A percentile compares a stretch with the other conserved stretches of the same genome.
Evolutionary conservation across 2,797 vertebrate genomes (phyloP).

Genomic region (Spondyliosoma cantharus): DNA sequence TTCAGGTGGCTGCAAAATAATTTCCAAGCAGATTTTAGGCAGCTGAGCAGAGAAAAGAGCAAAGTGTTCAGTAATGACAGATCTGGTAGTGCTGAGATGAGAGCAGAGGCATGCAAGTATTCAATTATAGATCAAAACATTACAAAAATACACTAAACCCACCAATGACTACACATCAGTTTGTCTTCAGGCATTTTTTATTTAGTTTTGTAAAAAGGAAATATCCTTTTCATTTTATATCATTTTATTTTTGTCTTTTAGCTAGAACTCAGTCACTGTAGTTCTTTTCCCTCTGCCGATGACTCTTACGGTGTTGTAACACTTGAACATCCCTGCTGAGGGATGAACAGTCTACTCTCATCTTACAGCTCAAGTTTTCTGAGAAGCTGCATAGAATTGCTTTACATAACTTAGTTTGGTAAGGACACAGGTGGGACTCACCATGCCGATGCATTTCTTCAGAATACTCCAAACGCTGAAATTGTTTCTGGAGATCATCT

Average conservation of each 20-base stretch:
- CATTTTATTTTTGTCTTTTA: no score
- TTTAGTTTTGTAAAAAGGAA: no score
- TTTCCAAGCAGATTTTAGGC: conserved; percentile 14
- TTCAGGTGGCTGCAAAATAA: not conserved
- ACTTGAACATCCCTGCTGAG: no score
- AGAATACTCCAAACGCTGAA: conserved; percentile 97
- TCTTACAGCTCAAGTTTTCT: not conserved
- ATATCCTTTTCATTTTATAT: no score
- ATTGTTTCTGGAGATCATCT: conserved; percentile 94
- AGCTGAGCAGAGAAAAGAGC: not conserved
- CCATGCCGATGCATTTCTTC: conserved; percentile 98
- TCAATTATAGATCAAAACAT: not conserved
- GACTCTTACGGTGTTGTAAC: no score
- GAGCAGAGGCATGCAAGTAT: not conserved
- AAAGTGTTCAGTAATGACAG: conserved; percentile 12
- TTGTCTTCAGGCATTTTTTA: not conserved
- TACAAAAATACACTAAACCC: not conserved
- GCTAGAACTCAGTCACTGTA: no score
- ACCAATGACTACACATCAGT: not conserved
- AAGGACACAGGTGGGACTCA: conserved; percentile 75
- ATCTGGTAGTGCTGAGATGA: not conserved
- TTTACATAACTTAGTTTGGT: not conserved
- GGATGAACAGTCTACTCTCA: no score
- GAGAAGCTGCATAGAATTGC: not conserved
- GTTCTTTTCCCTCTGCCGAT: no score